These are phyloP conservation scores for Globodera ellingtonae DNA, from an alignment of 1,140 invertebrate genomes.

Conservation along the genomic window DNA sequence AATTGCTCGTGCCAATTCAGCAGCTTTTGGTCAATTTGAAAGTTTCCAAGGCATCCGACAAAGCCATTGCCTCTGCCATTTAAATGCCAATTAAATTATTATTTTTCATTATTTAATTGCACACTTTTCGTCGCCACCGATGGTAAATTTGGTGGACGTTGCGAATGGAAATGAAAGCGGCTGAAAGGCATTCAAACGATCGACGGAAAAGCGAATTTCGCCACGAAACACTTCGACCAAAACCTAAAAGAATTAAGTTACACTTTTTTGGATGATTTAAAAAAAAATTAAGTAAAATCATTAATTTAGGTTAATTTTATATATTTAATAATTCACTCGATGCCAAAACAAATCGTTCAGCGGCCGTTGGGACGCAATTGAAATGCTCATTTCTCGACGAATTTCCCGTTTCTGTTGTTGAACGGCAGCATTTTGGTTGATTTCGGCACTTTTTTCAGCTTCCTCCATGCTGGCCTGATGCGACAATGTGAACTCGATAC, in stretches of 20 bases:
- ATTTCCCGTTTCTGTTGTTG: conserved; percentile 1
- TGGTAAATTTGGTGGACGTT: background rate
- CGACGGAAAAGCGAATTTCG: conserved; percentile 51
- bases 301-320: background rate
- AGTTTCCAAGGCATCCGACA: conserved; percentile 51
- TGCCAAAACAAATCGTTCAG: conserved; percentile 55
- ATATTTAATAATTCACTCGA: background rate
- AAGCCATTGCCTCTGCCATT: conserved; percentile 39
- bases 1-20: conserved; percentile 5
- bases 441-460: conserved; percentile 4
- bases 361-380: conserved; percentile 20
- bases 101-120: background rate
- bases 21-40: conserved; percentile 38
- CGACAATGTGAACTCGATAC: conserved; percentile 11
- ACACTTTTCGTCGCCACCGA: conserved; percentile 28
- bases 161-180: conserved; percentile 16
- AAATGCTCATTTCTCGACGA: conserved; percentile 11
- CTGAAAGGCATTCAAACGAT: conserved; percentile 39
- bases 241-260: conserved; percentile 16
- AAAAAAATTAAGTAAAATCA: background rate
- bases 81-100: background rate
- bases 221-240: conserved; percentile 44
- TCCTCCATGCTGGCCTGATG: conserved; percentile 4
- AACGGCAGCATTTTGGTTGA: background rate
- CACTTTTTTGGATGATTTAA: background rate